phyloP scores from a whole-genome alignment of 1,140 invertebrate species.

The Coelopa frigida region DNA sequence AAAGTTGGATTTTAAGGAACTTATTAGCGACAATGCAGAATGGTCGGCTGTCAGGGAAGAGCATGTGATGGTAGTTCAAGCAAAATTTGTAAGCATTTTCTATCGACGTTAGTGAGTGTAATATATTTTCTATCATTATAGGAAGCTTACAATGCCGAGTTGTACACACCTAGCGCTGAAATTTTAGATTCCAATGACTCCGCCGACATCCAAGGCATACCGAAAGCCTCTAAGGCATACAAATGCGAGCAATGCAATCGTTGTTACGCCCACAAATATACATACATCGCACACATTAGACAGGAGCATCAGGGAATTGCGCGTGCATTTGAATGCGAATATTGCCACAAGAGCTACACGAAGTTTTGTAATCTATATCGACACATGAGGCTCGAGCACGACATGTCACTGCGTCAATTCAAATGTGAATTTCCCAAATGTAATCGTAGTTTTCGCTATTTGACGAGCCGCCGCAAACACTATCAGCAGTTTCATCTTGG shows the following conservation, averaged over 20 bases:
- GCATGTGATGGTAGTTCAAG: too few species aligned
- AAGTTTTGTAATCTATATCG: conserved; percentile 8
- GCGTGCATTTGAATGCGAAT: background rate
- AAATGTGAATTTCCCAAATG: background rate
- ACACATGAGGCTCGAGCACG: background rate
- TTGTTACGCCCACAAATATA: background rate
- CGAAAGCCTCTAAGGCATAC: background rate
- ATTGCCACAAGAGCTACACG: background rate
- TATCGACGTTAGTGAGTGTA: too few species aligned
- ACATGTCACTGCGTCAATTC: background rate
- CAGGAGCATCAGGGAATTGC: conserved; percentile 2
- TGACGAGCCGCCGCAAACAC: background rate
- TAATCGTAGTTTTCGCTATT: conserved; percentile 2
- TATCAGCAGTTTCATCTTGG: conserved; percentile 1
- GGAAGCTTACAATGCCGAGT: too few species aligned
- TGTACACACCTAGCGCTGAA: too few species aligned
- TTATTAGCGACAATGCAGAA: too few species aligned
- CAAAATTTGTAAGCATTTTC: too few species aligned
- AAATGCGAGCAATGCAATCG: background rate
- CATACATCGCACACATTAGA: conserved; percentile 1
- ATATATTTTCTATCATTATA: too few species aligned
- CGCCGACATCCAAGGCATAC: too few species aligned
- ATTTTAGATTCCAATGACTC: too few species aligned
- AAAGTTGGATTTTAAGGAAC: too few species aligned
- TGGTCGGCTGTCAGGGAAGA: too few species aligned